Conservation (phyloP, 2,888 invertebrate species). For the Chloroclysta siterata region DNA sequence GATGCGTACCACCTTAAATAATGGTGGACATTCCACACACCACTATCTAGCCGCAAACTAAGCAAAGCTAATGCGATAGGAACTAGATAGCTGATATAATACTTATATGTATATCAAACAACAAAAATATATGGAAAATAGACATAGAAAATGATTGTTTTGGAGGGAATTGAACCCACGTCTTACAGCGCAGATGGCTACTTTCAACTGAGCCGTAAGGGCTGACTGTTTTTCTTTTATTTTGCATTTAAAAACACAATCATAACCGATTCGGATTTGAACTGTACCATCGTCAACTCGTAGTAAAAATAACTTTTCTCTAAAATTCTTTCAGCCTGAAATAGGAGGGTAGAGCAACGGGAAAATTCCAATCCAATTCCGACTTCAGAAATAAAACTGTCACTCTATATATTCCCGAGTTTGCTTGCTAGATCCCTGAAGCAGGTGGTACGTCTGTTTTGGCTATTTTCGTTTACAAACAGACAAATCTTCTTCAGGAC, state of each 20-base stretch:
- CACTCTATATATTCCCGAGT: constrained; percentile 61
- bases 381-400: constrained; percentile 66
- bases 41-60: no score
- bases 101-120: no score
- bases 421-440: constrained; percentile 36
- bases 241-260: not conserved
- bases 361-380: constrained; percentile 42
- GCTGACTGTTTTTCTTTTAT: no score
- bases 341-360: constrained; percentile 16
- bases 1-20: no score
- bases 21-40: no score
- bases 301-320: constrained; percentile 24
- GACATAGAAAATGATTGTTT: no score
- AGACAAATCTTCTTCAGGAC: constrained; percentile 71
- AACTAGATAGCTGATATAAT: no score
- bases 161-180: no score
- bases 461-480: constrained; percentile 62
- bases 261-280: not conserved
- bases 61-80: no score
- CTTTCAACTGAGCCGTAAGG: no score
- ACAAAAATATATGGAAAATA: no score
- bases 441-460: constrained; percentile 47
- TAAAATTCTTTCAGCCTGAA: constrained; percentile 15
- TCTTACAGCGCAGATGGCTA: no score
- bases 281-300: not conserved